Evolutionary conservation across 2,888 invertebrate species (phyloP), one percentile per base, ranked within the genome.

Genomic region (Nomada hirtipes): DNA sequence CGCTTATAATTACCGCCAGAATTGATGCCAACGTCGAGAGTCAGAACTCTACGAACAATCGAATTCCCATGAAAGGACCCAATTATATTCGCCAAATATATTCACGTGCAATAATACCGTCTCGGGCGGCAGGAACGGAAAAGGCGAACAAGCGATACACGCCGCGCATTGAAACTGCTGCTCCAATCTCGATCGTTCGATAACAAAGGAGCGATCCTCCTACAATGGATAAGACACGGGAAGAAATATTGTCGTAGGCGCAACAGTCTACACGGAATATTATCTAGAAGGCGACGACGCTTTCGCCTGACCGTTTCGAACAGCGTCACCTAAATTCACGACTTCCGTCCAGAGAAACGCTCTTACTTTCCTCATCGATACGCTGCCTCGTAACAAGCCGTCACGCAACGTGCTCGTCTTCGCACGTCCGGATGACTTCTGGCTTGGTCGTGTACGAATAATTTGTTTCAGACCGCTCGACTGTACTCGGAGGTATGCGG

Each of bases 341-440:
- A 82, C 85, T 89, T 86, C 79, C 86, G 87, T 82, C 82, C 69
- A 68, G 69, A 36, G 80, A 68, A 89, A 85, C 87, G 79, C 85
- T 90, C 86, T 90, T 90, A 89, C 89, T 89, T 90, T 89, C 89
- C 82, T 89, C 85, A 71, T 86, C 83, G 73, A 83, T 80, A 63
- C 55, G 47, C 15, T 67, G 20, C 63, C 47, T 57, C 64, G 79
- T 79, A 79, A 82, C 77, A 26, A 47, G 47, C 47, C 65, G 42
- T 77, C 85, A 71, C 79, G 86, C 76, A 78, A 82, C 42, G n/a
- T 26, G 23, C 36, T 61, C 52, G 50, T 44, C 69, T n/a, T 53
- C 53, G 13, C 61, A 18, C 64, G 20, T 26, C 47, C 63, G 15
- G 55, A 44, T 47, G 26, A 18, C 23, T 26, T 42, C 11, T 36